Percentiles rank a stretch among this genome's conserved stretches.
Evolutionary conservation across 1,140 invertebrate species (phyloP).

Genomic region (Spodoptera frugiperda): DNA sequence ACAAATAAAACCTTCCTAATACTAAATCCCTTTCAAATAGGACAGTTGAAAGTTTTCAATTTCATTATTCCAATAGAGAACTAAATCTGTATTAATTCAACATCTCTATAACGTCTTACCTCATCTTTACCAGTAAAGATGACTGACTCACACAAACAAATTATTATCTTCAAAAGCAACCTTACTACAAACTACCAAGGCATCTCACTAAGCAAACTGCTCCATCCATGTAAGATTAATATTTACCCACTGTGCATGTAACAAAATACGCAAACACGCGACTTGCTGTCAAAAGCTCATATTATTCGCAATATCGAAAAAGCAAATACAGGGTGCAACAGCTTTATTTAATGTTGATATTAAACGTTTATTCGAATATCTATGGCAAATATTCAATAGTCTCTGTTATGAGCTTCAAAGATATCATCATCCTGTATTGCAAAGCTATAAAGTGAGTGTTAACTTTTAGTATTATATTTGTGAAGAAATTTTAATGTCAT

Average conservation of each 20-base stretch:
- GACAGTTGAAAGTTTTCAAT: too few species aligned
- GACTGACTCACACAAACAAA: too few species aligned
- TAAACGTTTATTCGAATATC: slow-evolving; percentile 24
- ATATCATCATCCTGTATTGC: not conserved
- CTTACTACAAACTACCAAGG: not conserved
- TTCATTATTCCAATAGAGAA: too few species aligned
- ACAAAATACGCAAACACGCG: not conserved
- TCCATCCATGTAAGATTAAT: not conserved
- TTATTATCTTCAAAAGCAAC: too few species aligned
- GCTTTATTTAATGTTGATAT: slow-evolving; percentile 24
- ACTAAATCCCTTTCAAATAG: too few species aligned
- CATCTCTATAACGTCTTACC: too few species aligned
- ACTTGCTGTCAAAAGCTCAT: not conserved
- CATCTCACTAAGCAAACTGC: not conserved
- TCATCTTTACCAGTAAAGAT: too few species aligned
- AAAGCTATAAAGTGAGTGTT: not conserved
- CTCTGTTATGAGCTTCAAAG: not conserved
- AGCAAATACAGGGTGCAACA: slow-evolving; percentile 16
- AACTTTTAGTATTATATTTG: not conserved
- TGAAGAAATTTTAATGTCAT: not conserved
- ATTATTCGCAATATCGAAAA: slow-evolving; percentile 23
- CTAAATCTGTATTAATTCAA: too few species aligned
- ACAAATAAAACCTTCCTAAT: too few species aligned
- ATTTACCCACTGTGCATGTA: not conserved
- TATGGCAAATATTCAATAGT: slow-evolving; percentile 21